Evolutionary conservation across 2,113 vertebrate genomes (phyloP).

Genomic region (Turdus rufiventris): DNA sequence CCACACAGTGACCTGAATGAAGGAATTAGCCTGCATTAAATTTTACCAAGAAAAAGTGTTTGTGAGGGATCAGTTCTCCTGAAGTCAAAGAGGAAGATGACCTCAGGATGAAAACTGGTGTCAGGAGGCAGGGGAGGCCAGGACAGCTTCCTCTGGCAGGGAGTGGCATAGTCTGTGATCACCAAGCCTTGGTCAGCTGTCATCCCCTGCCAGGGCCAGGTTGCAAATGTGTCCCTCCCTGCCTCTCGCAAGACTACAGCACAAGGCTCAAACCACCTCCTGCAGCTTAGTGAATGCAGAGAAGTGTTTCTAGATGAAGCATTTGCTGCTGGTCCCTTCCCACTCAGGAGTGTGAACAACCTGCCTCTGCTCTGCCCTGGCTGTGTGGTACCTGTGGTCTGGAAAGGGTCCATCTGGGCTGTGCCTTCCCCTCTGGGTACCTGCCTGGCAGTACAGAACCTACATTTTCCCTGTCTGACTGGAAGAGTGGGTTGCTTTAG

Average conservation of each 20-base stretch:
- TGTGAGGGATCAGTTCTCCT: neutral
- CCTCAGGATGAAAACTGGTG: neutral
- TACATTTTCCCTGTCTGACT: neutral
- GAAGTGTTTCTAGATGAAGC: neutral
- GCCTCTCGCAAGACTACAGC: neutral
- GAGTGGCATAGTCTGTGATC: neutral
- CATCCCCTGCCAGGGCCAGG: neutral
- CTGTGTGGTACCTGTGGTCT: fast-evolving
- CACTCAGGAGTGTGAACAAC: neutral
- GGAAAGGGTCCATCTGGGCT: neutral
- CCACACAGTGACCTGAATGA: neutral
- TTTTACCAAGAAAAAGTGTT: neutral
- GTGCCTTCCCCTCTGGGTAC: neutral
- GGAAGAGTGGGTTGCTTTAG: slow-evolving; percentile 10
- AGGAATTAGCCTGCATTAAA: neutral
- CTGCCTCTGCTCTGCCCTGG: neutral
- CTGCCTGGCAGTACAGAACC: neutral
- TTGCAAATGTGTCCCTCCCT: neutral
- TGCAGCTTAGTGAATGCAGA: neutral
- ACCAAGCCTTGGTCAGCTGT: neutral
- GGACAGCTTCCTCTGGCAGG: neutral
- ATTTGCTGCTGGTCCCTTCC: neutral
- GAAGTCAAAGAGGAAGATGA: neutral
- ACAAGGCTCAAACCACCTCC: neutral
- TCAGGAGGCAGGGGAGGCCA: neutral